These are phyloP conservation scores for Drosophila pegasa DNA, from an alignment of 2,888 invertebrate species.

Conservation along the genomic window DNA sequence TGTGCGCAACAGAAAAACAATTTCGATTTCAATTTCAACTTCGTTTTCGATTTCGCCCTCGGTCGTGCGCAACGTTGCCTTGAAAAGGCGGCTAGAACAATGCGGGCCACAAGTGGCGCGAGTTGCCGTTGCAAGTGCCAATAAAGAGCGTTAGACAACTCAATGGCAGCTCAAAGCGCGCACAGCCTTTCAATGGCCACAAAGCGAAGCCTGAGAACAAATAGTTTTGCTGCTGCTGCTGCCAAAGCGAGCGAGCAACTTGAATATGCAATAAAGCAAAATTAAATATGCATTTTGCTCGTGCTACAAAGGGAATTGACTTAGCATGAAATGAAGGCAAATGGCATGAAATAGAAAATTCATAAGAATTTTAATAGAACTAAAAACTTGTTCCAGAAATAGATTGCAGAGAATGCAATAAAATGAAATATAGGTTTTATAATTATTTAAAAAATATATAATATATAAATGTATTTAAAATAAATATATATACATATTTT, in stretches of 20 bases:
- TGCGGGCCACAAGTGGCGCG: slow-evolving; percentile 11
- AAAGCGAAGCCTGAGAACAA: neutral
- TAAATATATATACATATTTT: no score
- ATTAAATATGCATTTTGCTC: neutral
- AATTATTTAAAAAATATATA: no score
- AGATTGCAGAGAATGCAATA: no score
- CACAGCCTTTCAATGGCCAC: neutral
- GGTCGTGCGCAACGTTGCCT: slow-evolving; percentile 49
- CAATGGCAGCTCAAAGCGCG: slow-evolving; percentile 3
- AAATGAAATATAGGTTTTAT: no score
- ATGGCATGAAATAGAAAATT: neutral
- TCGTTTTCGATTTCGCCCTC: slow-evolving; percentile 25
- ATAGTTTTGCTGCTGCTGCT: no score
- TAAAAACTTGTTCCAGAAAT: neutral
- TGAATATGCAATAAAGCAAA: neutral
- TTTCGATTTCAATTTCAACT: slow-evolving; percentile 23
- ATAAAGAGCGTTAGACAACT: slow-evolving; percentile 3
- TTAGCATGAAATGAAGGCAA: neutral
- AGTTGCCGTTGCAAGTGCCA: neutral
- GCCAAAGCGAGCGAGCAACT: neutral
- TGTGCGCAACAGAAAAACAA: slow-evolving; percentile 4
- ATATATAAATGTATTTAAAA: no score
- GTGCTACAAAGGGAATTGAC: neutral
- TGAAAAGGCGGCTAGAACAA: slow-evolving; percentile 45
- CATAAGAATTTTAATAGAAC: neutral